Percentiles rank a stretch among this genome's conserved stretches.
Conservation (phyloP, 1,140 invertebrate genomes). For the Zaprionus kolodkinae region DNA sequence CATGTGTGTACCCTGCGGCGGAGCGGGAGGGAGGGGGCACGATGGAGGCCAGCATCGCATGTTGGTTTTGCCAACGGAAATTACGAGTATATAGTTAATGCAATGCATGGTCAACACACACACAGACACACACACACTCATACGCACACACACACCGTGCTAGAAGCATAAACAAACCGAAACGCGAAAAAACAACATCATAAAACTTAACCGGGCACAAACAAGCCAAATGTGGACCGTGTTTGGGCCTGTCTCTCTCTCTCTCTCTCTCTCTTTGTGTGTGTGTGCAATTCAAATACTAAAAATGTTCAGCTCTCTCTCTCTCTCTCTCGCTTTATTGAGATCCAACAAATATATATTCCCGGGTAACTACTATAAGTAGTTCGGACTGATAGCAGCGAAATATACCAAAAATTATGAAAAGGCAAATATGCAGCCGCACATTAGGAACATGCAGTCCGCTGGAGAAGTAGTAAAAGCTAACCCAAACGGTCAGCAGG, state of each 20-base stretch:
- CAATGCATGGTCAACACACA: slow-evolving; percentile 70
- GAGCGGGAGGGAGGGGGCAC: not conserved
- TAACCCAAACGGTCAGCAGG: slow-evolving; percentile 31
- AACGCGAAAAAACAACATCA: slow-evolving; percentile 73
- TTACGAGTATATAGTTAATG: slow-evolving; percentile 68
- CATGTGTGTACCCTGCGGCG: slow-evolving; percentile 28
- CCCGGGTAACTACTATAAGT: too few species aligned
- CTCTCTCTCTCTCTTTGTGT: not conserved
- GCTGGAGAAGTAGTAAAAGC: slow-evolving; percentile 58
- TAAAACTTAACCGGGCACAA: slow-evolving; percentile 51
- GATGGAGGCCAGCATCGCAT: slow-evolving; percentile 53
- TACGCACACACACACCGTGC: not conserved
- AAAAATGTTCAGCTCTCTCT: slow-evolving; percentile 27
- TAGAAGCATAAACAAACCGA: slow-evolving; percentile 60
- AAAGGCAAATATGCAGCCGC: slow-evolving; percentile 61
- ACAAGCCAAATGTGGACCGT: slow-evolving; percentile 47
- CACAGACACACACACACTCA: slow-evolving; percentile 11
- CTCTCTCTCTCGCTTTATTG: slow-evolving; percentile 14
- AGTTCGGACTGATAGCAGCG: slow-evolving; percentile 39
- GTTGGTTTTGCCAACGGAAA: slow-evolving; percentile 75
- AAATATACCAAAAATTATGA: slow-evolving; percentile 66
- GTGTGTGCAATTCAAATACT: not conserved
- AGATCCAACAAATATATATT: slow-evolving; percentile 3
- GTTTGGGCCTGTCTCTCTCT: not conserved
- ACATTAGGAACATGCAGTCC: too few species aligned